Conservation (phyloP, 2,888 invertebrate species). For the Allygus modestus region DNA sequence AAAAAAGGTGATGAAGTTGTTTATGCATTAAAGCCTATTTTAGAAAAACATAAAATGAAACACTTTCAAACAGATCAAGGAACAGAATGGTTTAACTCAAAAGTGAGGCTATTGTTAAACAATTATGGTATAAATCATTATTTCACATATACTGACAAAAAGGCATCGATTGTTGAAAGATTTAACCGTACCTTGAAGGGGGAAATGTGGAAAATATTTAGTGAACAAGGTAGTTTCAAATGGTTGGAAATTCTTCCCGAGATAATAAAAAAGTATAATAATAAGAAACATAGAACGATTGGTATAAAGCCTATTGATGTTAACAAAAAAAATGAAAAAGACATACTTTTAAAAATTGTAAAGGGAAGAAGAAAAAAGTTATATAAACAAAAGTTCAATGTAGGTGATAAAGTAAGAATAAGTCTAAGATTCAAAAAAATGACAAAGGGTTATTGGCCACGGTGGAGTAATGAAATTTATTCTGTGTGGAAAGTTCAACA, state of each 20-base stretch:
- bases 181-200: no score
- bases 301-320: slow-evolving; percentile 63
- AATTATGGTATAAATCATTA: no score
- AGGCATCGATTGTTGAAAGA: no score
- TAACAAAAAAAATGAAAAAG: slow-evolving; percentile 45
- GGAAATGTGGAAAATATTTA: no score
- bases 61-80: no score
- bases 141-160: no score
- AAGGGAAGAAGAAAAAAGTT: background rate
- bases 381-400: background rate
- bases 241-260: slow-evolving; percentile 44
- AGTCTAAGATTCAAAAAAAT: background rate
- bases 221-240: no score
- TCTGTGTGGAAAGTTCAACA: background rate
- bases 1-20: no score
- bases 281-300: slow-evolving; percentile 59
- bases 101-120: no score
- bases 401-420: slow-evolving; percentile 18
- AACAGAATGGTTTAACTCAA: no score
- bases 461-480: slow-evolving; percentile 36
- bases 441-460: slow-evolving; percentile 19
- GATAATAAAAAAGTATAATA: slow-evolving; percentile 64
- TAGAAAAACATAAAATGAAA: no score
- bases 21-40: no score
- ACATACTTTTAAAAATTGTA: background rate